phyloP scores from a whole-genome alignment of 1,140 invertebrate species.

The Aporrectodea caliginosa region DNA sequence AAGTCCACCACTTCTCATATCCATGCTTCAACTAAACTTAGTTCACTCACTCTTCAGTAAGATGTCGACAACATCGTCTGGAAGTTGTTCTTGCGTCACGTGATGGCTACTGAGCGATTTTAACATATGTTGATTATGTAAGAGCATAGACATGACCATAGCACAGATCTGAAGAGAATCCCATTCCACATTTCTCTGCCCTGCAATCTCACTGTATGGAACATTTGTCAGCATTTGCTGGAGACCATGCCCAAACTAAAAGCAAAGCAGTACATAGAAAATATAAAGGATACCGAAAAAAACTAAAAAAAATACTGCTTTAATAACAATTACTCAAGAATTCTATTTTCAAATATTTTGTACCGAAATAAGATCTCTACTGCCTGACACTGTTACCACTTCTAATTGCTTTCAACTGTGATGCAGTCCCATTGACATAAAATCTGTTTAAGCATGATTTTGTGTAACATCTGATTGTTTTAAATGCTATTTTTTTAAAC shows the following conservation, averaged over 20 bases:
- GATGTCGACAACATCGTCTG: constrained; percentile 64
- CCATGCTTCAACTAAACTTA: background rate
- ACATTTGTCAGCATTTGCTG: constrained; percentile 76
- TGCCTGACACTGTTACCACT: no score
- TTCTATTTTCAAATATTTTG: background rate
- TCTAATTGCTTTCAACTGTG: no score
- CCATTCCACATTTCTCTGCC: constrained; percentile 83
- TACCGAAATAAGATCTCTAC: no score
- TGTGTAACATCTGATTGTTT: no score
- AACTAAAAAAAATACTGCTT: background rate
- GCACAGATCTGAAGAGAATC: constrained; percentile 77
- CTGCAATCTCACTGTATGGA: constrained; percentile 76
- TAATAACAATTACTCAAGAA: constrained; percentile 4
- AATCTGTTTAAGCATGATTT: no score
- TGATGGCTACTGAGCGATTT: constrained; percentile 68
- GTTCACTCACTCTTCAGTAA: constrained; percentile 58
- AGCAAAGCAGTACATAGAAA: no score
- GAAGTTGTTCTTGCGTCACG: constrained; percentile 67
- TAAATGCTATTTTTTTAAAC: no score
- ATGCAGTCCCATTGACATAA: no score
- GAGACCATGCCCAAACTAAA: constrained; percentile 74
- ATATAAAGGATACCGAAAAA: no score
- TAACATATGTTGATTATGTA: constrained; percentile 69
- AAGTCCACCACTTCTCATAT: no score
- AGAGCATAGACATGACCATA: constrained; percentile 76